Percentiles rank a stretch among this genome's conserved stretches.
phyloP scores from a whole-genome alignment of 2,888 invertebrate genomes.

The Drosophila limbata region DNA sequence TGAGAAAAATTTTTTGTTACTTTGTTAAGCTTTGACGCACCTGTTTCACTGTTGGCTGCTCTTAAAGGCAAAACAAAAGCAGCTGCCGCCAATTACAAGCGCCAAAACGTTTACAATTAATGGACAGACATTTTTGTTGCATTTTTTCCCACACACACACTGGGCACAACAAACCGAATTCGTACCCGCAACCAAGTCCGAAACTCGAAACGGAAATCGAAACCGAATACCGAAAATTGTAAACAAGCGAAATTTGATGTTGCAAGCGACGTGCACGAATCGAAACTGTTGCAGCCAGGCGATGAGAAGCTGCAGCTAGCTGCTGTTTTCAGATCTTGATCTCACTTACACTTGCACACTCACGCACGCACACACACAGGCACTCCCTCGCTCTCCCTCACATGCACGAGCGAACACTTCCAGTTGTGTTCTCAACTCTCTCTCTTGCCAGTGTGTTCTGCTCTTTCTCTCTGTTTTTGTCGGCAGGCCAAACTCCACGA shows the following conservation, averaged over 20 bases:
- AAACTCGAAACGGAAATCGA: conserved; percentile 14
- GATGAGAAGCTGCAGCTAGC: conserved; percentile 61
- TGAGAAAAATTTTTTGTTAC: neutral
- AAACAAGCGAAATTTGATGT: conserved; percentile 54
- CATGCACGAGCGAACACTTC: conserved; percentile 11
- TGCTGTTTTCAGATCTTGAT: conserved; percentile 51
- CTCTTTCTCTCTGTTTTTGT: conserved; percentile 18
- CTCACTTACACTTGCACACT: conserved; percentile 31
- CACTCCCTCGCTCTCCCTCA: conserved; percentile 46
- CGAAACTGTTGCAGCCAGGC: conserved; percentile 60
- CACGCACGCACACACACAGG: conserved; percentile 7
- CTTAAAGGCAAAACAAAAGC: conserved; percentile 71
- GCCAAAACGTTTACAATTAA: conserved; percentile 70
- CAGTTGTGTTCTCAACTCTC: conserved; percentile 34
- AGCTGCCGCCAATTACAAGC: conserved; percentile 76
- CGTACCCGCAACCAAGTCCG: conserved; percentile 7
- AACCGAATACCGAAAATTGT: conserved; percentile 7
- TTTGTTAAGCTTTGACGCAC: conserved; percentile 64
- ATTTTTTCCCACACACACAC: conserved; percentile 57
- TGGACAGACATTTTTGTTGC: conserved; percentile 52
- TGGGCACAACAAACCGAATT: conserved; percentile 21
- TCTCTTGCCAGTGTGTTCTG: neutral
- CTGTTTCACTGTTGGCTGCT: conserved; percentile 64
- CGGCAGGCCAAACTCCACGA: conserved; percentile 32
- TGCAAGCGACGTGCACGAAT: conserved; percentile 66